Conservation (phyloP, 2,113 vertebrate species). For the Gymnogyps californianus region DNA sequence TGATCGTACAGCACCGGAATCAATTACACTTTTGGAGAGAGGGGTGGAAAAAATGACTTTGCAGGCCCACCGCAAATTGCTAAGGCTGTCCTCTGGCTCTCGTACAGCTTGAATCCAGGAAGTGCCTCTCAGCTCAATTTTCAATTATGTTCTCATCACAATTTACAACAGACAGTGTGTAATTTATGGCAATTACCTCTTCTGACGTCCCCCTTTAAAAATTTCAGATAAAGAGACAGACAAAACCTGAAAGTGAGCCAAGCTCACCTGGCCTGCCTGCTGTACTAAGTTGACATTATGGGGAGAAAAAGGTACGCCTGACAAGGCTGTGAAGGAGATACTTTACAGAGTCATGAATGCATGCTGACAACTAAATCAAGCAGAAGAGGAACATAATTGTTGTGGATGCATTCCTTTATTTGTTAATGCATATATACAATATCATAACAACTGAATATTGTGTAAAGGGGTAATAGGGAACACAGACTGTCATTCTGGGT, state of each 20-base stretch:
- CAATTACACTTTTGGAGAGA: slow-evolving; percentile 45
- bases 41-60: background rate
- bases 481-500: slow-evolving; percentile 26
- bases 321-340: slow-evolving; percentile 57
- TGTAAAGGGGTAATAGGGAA: slow-evolving; percentile 35
- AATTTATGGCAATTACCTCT: slow-evolving; percentile 69
- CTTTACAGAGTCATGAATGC: slow-evolving; percentile 44
- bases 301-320: slow-evolving; percentile 29
- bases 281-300: slow-evolving; percentile 8
- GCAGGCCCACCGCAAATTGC: background rate
- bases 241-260: slow-evolving; percentile 63
- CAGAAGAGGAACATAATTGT: slow-evolving; percentile 60
- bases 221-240: slow-evolving; percentile 63
- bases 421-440: slow-evolving; percentile 57
- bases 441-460: slow-evolving; percentile 51
- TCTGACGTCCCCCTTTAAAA: slow-evolving; percentile 50
- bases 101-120: background rate
- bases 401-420: slow-evolving; percentile 62
- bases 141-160: slow-evolving; percentile 61
- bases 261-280: slow-evolving; percentile 60
- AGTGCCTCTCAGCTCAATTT: slow-evolving; percentile 55
- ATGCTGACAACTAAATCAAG: slow-evolving; percentile 71
- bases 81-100: slow-evolving; percentile 28
- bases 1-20: background rate
- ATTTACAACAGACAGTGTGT: slow-evolving; percentile 64